Percentiles rank a stretch among this genome's conserved stretches.
Evolutionary conservation across 2,113 vertebrate genomes (phyloP).

Genomic region (human): GRCh38 chr3:143290001-143290500

Average conservation of each 20-base stretch:
- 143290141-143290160: neutral
- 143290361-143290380: neutral
- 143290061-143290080: neutral
- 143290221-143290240: neutral
- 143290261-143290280: neutral
- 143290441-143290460: neutral
- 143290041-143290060: neutral
- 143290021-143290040: neutral
- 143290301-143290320: neutral
- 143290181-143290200: neutral
- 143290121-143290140: neutral
- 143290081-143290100: neutral
- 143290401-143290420: neutral
- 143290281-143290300: neutral
- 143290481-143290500: neutral
- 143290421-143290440: neutral
- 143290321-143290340: neutral
- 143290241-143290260: neutral
- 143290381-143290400: neutral
- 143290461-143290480: neutral
- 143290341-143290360: neutral
- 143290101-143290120: neutral
- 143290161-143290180: neutral
- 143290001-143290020: neutral
- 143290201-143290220: neutral